phyloP scores from a whole-genome alignment of 2,888 invertebrate genomes.

The Spodoptera exigua region DNA sequence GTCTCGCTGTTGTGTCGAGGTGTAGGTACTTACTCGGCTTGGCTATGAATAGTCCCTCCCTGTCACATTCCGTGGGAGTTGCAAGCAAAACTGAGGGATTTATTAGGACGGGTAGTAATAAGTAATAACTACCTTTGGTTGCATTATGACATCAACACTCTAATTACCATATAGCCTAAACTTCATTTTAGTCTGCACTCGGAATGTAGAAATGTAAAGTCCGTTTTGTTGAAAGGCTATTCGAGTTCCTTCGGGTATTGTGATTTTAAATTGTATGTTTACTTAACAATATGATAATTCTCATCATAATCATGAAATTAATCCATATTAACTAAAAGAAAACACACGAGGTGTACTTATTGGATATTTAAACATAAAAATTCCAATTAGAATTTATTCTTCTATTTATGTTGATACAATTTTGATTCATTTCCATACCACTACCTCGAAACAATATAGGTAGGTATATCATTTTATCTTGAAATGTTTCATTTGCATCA shows the following conservation, averaged over 20 bases:
- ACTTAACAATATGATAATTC: too few relatives aligned
- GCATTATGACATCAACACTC: conserved; percentile 40
- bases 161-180: conserved; percentile 43
- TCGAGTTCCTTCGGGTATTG: too few relatives aligned
- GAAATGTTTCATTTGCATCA: conserved; percentile 39
- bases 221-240: too few relatives aligned
- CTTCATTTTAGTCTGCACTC: too few relatives aligned
- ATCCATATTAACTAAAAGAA: too few relatives aligned
- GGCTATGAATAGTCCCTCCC: conserved; percentile 51
- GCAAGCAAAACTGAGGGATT: conserved; percentile 51
- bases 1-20: conserved; percentile 9
- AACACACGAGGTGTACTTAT: too few relatives aligned
- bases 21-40: conserved; percentile 19
- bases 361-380: too few relatives aligned
- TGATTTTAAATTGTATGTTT: too few relatives aligned
- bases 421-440: conserved; percentile 43
- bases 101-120: conserved; percentile 48
- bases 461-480: conserved; percentile 29
- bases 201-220: too few relatives aligned
- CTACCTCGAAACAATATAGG: conserved; percentile 13
- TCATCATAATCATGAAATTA: too few relatives aligned
- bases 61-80: conserved; percentile 49
- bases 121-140: conserved; percentile 31
- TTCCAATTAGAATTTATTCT: conserved; percentile 12
- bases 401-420: conserved; percentile 16